These are phyloP conservation scores for Slavum lentiscoides DNA, from an alignment of 2,888 invertebrate species.

Conservation along the genomic window DNA sequence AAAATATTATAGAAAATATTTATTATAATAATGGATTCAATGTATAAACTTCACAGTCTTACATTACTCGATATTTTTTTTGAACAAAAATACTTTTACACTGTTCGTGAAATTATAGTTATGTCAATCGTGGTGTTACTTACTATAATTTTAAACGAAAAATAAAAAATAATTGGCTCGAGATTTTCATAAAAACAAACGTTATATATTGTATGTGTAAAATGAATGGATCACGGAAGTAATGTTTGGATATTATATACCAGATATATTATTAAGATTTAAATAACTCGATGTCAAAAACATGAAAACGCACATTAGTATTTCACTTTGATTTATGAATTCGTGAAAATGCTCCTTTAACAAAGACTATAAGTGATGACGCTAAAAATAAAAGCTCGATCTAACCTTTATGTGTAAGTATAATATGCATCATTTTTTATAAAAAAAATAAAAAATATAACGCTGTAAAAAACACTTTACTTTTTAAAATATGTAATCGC, in stretches of 20 bases:
- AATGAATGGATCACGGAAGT: neutral
- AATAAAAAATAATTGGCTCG: neutral
- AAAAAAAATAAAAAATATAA: no score
- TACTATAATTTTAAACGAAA: neutral
- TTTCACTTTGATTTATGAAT: constrained; percentile 15
- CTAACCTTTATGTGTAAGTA: neutral
- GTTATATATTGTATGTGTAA: neutral
- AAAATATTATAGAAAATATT: no score
- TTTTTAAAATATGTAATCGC: no score
- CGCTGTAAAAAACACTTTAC: no score
- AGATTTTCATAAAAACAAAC: neutral
- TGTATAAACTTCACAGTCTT: no score
- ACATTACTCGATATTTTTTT: no score
- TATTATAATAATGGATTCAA: no score
- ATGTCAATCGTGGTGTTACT: neutral
- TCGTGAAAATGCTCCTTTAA: neutral
- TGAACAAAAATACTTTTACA: no score
- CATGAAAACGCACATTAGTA: constrained; percentile 5
- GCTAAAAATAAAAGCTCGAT: constrained; percentile 13
- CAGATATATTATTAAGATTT: neutral
- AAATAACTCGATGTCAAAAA: constrained; percentile 14
- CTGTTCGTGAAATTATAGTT: no score
- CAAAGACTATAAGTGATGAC: constrained; percentile 3
- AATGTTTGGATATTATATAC: neutral
- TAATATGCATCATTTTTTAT: no score